A percentile compares a stretch with the other conserved stretches of the same genome.
phyloP scores from a whole-genome alignment of 2,113 vertebrate species.

The Stegastes partitus region DNA sequence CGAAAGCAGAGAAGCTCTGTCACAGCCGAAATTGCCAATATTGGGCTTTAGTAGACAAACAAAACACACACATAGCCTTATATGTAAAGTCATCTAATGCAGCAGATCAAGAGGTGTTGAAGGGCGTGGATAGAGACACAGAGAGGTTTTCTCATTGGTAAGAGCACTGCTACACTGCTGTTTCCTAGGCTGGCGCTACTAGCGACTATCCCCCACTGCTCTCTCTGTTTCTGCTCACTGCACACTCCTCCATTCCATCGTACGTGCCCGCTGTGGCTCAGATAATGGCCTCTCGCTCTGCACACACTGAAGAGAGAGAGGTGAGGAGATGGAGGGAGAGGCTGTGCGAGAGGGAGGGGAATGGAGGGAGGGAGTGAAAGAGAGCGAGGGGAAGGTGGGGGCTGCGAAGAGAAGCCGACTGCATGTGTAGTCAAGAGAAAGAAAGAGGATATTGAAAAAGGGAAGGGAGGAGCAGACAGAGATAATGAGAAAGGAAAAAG shows the following conservation, averaged over 20 bases:
- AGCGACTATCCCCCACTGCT: constrained; percentile 70
- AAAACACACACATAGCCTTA: constrained; percentile 38
- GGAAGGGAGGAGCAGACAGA: constrained; percentile 84
- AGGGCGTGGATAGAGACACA: constrained; percentile 47
- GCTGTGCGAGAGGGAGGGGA: constrained; percentile 68
- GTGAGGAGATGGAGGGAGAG: constrained; percentile 79
- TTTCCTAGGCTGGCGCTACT: constrained; percentile 71
- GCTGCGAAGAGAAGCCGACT: constrained; percentile 80
- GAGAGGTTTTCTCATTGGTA: constrained; percentile 65
- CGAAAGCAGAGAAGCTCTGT: constrained; percentile 35
- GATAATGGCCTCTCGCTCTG: constrained; percentile 89
- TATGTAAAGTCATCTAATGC: constrained; percentile 40
- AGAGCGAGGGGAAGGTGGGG: constrained; percentile 75
- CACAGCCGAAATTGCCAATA: constrained; percentile 39
- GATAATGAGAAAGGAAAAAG: constrained; percentile 84
- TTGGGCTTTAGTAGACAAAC: constrained; percentile 40
- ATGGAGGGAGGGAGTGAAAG: constrained; percentile 56
- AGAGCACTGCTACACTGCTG: constrained; percentile 73
- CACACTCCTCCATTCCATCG: constrained; percentile 87
- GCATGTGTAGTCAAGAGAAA: constrained; percentile 82
- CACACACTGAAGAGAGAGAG: constrained; percentile 81
- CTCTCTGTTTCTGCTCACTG: constrained; percentile 80
- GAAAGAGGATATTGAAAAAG: constrained; percentile 85
- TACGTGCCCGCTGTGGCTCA: constrained; percentile 88
- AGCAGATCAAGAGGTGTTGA: constrained; percentile 34